These are phyloP conservation scores for Thomomys bottae DNA, from an alignment of 2,113 vertebrate genomes.

Conservation along the genomic window DNA sequence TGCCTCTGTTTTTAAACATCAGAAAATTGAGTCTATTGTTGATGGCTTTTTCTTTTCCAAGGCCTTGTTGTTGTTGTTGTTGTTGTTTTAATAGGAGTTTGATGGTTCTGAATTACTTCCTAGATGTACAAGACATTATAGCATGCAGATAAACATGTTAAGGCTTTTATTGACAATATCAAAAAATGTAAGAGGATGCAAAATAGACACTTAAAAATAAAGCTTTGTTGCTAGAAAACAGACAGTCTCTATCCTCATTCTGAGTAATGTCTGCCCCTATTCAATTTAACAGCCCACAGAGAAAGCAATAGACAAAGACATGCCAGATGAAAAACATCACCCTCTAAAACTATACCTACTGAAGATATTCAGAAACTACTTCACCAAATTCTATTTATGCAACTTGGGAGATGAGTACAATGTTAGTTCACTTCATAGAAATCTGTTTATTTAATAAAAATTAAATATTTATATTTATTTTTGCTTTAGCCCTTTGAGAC, in stretches of 20 bases:
- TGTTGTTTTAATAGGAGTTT: background rate
- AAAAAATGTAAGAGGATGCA: constrained; percentile 77
- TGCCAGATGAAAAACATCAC: constrained; percentile 91
- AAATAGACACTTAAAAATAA: constrained; percentile 85
- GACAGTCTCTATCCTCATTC: constrained; percentile 88
- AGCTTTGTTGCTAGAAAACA: constrained; percentile 87
- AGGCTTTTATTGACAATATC: constrained; percentile 57
- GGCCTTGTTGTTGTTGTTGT: background rate
- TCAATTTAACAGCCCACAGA: constrained; percentile 85
- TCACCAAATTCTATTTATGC: constrained; percentile 72
- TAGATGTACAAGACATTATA: constrained; percentile 57
- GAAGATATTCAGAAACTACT: constrained; percentile 76
- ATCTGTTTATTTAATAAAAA: constrained; percentile 57
- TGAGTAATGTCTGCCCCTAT: constrained; percentile 93
- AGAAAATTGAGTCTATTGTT: constrained; percentile 51
- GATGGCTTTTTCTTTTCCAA: constrained; percentile 1
- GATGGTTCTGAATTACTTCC: constrained; percentile 24
- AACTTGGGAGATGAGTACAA: constrained; percentile 59
- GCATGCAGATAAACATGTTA: constrained; percentile 66
- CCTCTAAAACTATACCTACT: constrained; percentile 78
- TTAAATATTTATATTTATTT: constrained; percentile 49
- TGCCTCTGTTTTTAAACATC: background rate
- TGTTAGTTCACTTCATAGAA: constrained; percentile 26
- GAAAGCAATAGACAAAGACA: constrained; percentile 86
- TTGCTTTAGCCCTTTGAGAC: constrained; percentile 65